phyloP scores from a whole-genome alignment of 2,888 invertebrate species.

The Aleiodes leptofemur region DNA sequence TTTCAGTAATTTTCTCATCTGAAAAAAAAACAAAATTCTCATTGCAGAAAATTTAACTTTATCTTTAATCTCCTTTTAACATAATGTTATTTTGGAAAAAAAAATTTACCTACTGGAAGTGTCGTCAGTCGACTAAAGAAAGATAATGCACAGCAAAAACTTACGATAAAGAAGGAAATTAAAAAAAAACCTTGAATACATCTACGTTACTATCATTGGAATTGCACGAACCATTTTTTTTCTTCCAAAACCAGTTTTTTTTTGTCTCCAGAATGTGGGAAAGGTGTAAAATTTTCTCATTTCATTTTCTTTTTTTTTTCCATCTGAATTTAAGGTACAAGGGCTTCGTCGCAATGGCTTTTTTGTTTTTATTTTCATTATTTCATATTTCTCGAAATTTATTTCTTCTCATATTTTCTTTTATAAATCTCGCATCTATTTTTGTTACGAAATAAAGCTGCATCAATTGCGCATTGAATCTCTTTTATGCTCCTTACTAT shows the following conservation, averaged over 20 bases:
- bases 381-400: no score
- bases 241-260: constrained; percentile 59
- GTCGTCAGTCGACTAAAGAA: not conserved
- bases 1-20: no score
- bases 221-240: constrained; percentile 61
- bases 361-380: constrained; percentile 55
- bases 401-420: constrained; percentile 50
- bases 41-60: no score
- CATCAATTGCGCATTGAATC: constrained; percentile 8
- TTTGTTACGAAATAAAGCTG: constrained; percentile 15
- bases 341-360: constrained; percentile 69
- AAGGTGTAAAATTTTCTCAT: constrained; percentile 58
- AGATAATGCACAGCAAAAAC: constrained; percentile 17
- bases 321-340: constrained; percentile 46
- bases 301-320: constrained; percentile 42
- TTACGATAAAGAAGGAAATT: constrained; percentile 21
- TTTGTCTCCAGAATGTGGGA: constrained; percentile 64
- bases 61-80: no score
- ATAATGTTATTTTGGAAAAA: no score
- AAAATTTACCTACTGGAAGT: not conserved
- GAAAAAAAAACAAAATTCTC: no score
- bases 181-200: constrained; percentile 4
- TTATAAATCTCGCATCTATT: constrained; percentile 47
- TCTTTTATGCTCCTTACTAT: constrained; percentile 19
- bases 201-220: constrained; percentile 50